Base-by-base conservation (phyloP, 2,113 vertebrate species). In the Struthidea cinerea region DNA sequence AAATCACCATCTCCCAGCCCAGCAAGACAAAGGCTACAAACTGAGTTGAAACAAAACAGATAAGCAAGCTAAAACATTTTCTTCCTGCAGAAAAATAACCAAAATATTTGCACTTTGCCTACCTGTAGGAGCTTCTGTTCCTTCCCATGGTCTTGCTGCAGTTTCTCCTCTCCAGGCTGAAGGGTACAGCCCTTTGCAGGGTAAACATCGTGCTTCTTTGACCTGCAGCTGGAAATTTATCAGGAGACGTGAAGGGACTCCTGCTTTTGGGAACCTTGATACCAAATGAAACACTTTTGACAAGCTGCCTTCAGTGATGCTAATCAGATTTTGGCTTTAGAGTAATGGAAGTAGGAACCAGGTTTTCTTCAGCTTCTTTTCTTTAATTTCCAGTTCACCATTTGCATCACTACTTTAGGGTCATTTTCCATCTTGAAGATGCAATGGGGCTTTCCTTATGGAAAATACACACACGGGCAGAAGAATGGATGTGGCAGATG, bases 21-120 rank as follows among this genome's bases (percentile, higher is more conserved):
- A 95, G 86, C 88, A 95, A 93, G 86, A 96, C 85, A 94, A 82
- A 86, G 91, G 82, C 91, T 81, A 37, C 94, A 95, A 93, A 95
- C 69, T 82, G 93, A 82, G 90, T 63, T 80, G 74, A 92, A 94
- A 92, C 57, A 90, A 95, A 96, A 90, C 80, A 92, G 64, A 95
- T 47, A 93, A 90, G 57, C 80, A 84, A 79, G 69, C n/a, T 28
- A 52, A 93, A 94, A 80, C 4, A 30, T 52, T 91, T 89, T 91
- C 27, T 70, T 69, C 32, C 44, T 78, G 71, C 24, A 35, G 90
- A 90, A 93, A 89, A 94, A 84, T 20, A 73, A 53, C 32, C 13
- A 30, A 53, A 78, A 76, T 90, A 86, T 60, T 94, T 94, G 24
- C 13, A 35, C 59, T 96, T 85, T 89, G 37, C 63, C 80, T 81